Evolutionary conservation across 1,140 invertebrate genomes (phyloP).

Genomic region (Pseudomyrmex concolor): DNA sequence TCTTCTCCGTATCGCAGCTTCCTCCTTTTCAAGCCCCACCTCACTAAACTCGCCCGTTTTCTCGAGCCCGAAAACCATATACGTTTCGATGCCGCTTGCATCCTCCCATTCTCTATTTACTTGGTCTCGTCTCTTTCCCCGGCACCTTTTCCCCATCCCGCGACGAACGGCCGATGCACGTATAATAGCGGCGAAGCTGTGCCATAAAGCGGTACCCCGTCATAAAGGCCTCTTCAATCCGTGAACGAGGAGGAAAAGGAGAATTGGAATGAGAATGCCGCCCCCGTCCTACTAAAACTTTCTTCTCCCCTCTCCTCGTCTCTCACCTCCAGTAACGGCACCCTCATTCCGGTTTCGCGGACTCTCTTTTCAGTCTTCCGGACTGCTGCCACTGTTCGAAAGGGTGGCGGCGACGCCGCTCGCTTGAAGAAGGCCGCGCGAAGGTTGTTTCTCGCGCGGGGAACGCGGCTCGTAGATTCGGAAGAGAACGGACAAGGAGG

Average conservation of each 20-base stretch:
- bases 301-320: not conserved
- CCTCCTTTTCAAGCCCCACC: not conserved
- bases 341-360: not conserved
- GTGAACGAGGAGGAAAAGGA: conserved; percentile 74
- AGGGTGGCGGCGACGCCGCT: not conserved
- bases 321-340: too few relatives aligned
- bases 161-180: conserved; percentile 75
- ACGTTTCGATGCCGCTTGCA: conserved; percentile 51
- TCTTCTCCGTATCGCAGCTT: not conserved
- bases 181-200: conserved; percentile 78
- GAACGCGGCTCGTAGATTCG: conserved; percentile 31
- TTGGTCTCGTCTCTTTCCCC: not conserved
- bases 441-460: conserved; percentile 43
- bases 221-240: conserved; percentile 80
- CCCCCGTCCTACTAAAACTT: conserved; percentile 43
- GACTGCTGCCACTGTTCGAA: not conserved
- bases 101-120: not conserved
- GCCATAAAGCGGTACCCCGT: conserved; percentile 78
- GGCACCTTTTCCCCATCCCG: not conserved
- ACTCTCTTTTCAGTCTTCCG: conserved; percentile 6
- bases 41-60: conserved; percentile 28
- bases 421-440: conserved; percentile 23
- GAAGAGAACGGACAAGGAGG: not conserved
- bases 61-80: conserved; percentile 65
- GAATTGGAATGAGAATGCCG: conserved; percentile 76